Conservation (phyloP, 2,888 invertebrate species). For the Drosophila stalkeri region DNA sequence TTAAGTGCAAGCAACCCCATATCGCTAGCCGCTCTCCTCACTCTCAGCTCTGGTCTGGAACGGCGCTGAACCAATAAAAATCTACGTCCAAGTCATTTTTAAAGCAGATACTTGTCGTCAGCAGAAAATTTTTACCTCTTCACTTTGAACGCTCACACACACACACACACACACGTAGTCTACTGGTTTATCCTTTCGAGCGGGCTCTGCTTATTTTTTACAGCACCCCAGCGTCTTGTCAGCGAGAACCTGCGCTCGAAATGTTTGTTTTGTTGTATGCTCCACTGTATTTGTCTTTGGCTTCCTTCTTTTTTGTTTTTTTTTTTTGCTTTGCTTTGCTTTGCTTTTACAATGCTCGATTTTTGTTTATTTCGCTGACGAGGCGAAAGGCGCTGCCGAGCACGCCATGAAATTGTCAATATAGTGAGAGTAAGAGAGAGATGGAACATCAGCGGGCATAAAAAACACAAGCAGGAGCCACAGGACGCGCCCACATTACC, state of each 20-base stretch:
- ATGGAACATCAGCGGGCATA: conserved; percentile 30
- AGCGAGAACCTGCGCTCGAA: conserved; percentile 58
- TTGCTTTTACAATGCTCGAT: conserved; percentile 61
- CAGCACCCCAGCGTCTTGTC: conserved; percentile 82
- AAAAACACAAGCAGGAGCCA: conserved; percentile 44
- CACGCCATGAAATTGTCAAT: conserved; percentile 77
- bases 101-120: conserved; percentile 75
- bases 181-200: conserved; percentile 51
- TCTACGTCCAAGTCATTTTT: conserved; percentile 69
- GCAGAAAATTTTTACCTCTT: conserved; percentile 77
- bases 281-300: conserved; percentile 74
- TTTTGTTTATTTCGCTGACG: conserved; percentile 82
- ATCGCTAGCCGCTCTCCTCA: not conserved
- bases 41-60: conserved; percentile 37
- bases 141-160: conserved; percentile 42
- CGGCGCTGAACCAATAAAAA: conserved; percentile 81
- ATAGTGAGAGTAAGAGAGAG: conserved; percentile 28
- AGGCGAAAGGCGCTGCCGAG: conserved; percentile 62
- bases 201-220: conserved; percentile 61
- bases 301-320: not conserved
- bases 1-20: conserved; percentile 69
- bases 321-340: conserved; percentile 5
- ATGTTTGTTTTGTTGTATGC: conserved; percentile 73
- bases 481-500: conserved; percentile 67
- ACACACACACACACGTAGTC: conserved; percentile 15